These are phyloP conservation scores for Caenorhabditis latens DNA, from an alignment of 1,140 invertebrate genomes.

Conservation along the genomic window DNA sequence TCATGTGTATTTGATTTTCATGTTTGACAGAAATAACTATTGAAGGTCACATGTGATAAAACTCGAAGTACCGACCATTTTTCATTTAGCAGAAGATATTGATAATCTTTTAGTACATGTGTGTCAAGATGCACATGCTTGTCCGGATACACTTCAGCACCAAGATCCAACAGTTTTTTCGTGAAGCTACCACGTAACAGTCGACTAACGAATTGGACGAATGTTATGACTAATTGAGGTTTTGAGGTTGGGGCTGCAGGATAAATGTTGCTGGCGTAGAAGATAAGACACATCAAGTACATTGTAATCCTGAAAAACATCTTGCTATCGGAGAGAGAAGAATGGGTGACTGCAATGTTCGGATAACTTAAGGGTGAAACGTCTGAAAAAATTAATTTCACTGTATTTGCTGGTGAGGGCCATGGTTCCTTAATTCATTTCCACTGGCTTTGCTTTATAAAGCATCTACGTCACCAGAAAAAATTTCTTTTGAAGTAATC, in stretches of 20 bases:
- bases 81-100: neutral
- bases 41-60: constrained; percentile 36
- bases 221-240: constrained; percentile 53
- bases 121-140: too few relatives aligned
- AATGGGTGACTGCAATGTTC: too few relatives aligned
- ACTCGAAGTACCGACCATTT: neutral
- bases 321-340: neutral
- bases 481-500: too few relatives aligned
- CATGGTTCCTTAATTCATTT: too few relatives aligned
- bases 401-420: too few relatives aligned
- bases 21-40: neutral
- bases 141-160: neutral
- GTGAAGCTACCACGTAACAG: neutral
- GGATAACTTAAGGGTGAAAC: too few relatives aligned
- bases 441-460: too few relatives aligned
- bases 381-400: too few relatives aligned
- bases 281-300: constrained; percentile 21
- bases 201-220: constrained; percentile 42
- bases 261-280: constrained; percentile 3
- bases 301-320: neutral
- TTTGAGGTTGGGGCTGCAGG: constrained; percentile 32
- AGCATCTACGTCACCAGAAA: too few relatives aligned
- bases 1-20: constrained; percentile 10
- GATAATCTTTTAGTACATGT: too few relatives aligned
- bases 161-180: neutral